Evolutionary conservation across 2,113 vertebrate genomes (phyloP), one percentile per base, ranked within the genome.

Genomic region (Cinclus cinclus): DNA sequence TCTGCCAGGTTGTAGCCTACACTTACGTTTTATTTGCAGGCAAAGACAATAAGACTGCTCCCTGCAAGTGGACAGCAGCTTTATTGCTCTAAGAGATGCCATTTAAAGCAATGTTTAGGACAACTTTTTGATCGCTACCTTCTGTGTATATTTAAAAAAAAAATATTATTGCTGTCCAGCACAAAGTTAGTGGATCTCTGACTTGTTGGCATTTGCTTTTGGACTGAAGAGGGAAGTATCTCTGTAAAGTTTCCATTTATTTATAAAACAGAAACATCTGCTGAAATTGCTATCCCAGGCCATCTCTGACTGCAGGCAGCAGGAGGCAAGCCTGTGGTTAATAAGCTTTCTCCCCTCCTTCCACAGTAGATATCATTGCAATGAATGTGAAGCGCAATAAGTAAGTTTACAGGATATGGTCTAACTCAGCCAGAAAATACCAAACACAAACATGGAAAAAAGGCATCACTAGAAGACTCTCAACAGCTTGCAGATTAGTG

Each of bases 261-360:
- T 69, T 92, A 69, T 89, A 96, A 97, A 97, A 71, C 89, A 97
- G 96, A 97, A 95, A 88, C 86, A 89, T 95, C 94, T 94, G 90
- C 80, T 78, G 53, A 15, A 94, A 95, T 60, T 83, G 87, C 41
- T 92, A 85, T 96, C 89, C 49, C 24, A 81, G 80, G 92, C 87
- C 17, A 24, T 75, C 85, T 89, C 89, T 1, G 30, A 87, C 77
- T 91, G 89, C 89, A 96, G 87, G 71, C 95, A 96, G 95, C 94
- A 94, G 95, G 95, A 97, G 95, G 87, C 25, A 41, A 95, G 94
- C 83, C 95, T 97, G 94, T 44, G 94, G 94, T 97, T 96, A 94
- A 96, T 79, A 95, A 96, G 91, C 82, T 95, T 86, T 90, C 55
- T 90, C 85, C 74, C 83, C 88, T 59, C 59, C 88, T 87, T 94